phyloP scores from a whole-genome alignment of 2,113 vertebrate species.

The Meriones unguiculatus region DNA sequence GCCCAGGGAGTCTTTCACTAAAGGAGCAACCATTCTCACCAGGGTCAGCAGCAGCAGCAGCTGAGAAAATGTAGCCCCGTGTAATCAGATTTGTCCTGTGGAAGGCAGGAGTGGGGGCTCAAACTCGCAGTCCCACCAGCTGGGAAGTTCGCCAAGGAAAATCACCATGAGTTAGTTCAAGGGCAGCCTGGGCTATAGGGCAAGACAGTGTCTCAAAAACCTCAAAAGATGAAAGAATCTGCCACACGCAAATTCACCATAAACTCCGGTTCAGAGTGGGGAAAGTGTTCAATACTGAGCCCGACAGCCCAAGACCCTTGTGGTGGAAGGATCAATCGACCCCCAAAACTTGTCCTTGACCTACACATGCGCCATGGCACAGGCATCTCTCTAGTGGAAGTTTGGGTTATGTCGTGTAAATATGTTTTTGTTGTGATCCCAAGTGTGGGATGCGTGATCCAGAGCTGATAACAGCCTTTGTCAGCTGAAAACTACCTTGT shows the following conservation, averaged over 20 bases:
- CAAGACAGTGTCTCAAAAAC: not conserved
- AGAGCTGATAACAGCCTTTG: too few species aligned
- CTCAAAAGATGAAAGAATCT: not conserved
- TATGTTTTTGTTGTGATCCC: too few species aligned
- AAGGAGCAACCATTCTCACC: not conserved
- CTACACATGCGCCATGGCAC: not conserved
- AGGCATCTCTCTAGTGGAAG: too few species aligned
- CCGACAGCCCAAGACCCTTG: not conserved
- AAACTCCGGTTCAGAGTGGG: not conserved
- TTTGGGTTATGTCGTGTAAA: too few species aligned
- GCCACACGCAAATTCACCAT: not conserved
- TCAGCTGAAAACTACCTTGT: too few species aligned
- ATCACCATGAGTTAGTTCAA: not conserved
- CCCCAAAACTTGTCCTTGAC: not conserved
- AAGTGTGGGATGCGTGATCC: too few species aligned
- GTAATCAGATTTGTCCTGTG: not conserved
- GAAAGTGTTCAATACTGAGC: not conserved
- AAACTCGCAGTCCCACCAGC: not conserved
- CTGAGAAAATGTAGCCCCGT: not conserved
- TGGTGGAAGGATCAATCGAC: not conserved
- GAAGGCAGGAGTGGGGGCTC: not conserved
- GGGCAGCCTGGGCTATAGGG: not conserved
- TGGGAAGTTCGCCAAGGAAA: not conserved
- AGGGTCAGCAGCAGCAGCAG: not conserved
- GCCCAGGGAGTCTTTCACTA: not conserved